These are phyloP conservation scores for Boloria euphrosyne DNA, from an alignment of 2,888 invertebrate genomes.

Conservation along the genomic window DNA sequence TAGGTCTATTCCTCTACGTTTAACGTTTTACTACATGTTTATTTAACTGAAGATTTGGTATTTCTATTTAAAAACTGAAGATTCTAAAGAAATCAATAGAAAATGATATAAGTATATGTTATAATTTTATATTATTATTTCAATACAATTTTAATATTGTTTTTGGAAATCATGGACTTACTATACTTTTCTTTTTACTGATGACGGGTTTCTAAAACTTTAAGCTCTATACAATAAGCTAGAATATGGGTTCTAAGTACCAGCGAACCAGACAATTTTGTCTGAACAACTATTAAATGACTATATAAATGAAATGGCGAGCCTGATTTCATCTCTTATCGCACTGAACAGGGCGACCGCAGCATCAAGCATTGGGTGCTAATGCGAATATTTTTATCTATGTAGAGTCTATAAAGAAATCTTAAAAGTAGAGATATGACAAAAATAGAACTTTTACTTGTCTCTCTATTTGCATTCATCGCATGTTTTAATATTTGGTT, in stretches of 20 bases:
- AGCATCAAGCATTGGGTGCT: constrained; percentile 20
- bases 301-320: constrained; percentile 13
- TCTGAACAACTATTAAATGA: background rate
- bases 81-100: too few species aligned
- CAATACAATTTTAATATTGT: too few species aligned
- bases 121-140: too few species aligned
- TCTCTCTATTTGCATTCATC: too few species aligned
- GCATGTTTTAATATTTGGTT: too few species aligned
- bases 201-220: too few species aligned
- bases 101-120: too few species aligned
- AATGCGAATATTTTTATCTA: constrained; percentile 6
- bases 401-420: constrained; percentile 5
- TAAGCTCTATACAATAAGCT: too few species aligned
- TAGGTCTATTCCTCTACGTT: background rate
- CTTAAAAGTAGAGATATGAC: constrained; percentile 1
- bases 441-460: too few species aligned
- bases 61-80: background rate
- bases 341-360: constrained; percentile 16
- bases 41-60: background rate
- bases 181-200: too few species aligned
- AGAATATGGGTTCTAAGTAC: too few species aligned
- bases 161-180: too few species aligned
- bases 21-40: background rate
- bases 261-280: constrained; percentile 2
- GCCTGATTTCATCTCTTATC: constrained; percentile 2